These are phyloP conservation scores for Leucophenga montana DNA, from an alignment of 2,888 invertebrate genomes.

Conservation along the genomic window DNA sequence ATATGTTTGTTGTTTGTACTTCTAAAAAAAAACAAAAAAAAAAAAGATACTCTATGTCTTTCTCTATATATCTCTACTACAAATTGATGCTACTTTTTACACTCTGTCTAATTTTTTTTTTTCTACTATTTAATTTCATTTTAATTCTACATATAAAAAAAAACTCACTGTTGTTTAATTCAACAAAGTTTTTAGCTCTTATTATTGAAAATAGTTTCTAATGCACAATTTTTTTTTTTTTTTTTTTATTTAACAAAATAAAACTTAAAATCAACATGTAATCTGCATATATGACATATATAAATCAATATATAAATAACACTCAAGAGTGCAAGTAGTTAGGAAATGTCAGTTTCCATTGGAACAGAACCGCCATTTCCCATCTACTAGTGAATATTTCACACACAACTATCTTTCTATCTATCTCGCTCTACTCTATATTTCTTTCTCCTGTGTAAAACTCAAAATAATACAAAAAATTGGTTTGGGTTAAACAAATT, in stretches of 20 bases:
- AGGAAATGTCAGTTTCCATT: too few relatives aligned
- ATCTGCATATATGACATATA: not conserved
- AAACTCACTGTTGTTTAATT: too few relatives aligned
- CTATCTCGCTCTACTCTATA: not conserved
- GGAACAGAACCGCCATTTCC: too few relatives aligned
- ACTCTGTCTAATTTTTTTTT: conserved; percentile 14
- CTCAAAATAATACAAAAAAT: not conserved
- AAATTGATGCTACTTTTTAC: not conserved
- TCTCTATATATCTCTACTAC: conserved; percentile 10
- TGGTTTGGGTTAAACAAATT: conserved; percentile 17
- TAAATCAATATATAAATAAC: not conserved
- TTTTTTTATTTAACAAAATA: conserved; percentile 8
- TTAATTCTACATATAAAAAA: not conserved
- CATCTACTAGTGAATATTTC: not conserved
- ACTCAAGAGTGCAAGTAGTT: too few relatives aligned
- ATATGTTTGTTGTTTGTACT: conserved; percentile 57
- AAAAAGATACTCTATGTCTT: conserved; percentile 12
- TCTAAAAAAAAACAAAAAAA: conserved; percentile 29
- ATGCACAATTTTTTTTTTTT: too few relatives aligned
- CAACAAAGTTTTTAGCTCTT: too few relatives aligned
- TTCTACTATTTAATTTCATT: conserved; percentile 9
- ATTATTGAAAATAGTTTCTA: too few relatives aligned
- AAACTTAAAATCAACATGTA: not conserved
- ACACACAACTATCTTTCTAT: conserved; percentile 5
- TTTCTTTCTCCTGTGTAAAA: not conserved